Evolutionary conservation across 2,888 invertebrate species (phyloP).

Genomic region (Amphipoea lucens): DNA sequence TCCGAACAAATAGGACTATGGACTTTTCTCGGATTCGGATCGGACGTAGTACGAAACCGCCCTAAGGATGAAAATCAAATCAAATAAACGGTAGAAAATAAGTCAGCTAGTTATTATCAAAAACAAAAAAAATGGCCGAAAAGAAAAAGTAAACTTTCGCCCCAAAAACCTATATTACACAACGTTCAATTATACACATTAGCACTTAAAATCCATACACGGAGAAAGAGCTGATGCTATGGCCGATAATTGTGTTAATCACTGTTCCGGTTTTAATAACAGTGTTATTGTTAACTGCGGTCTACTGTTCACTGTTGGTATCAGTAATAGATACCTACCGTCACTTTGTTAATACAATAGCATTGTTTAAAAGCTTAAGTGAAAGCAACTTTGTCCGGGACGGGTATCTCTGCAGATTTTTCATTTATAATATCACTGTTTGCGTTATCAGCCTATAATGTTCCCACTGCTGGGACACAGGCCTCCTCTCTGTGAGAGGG

Average conservation of each 20-base stretch:
- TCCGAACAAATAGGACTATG: no score
- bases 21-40: no score
- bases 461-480: background rate
- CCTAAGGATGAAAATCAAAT: no score
- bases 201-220: slow-evolving; percentile 47
- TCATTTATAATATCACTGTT: background rate
- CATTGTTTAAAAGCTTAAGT: slow-evolving; percentile 7
- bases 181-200: slow-evolving; percentile 45
- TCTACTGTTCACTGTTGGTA: slow-evolving; percentile 10
- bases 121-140: slow-evolving; percentile 1
- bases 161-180: slow-evolving; percentile 64
- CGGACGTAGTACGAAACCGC: no score
- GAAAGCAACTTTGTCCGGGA: background rate
- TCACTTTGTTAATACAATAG: slow-evolving; percentile 10
- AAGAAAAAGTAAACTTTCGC: slow-evolving; percentile 47
- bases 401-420: background rate
- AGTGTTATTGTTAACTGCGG: slow-evolving; percentile 44
- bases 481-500: background rate
- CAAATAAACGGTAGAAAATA: no score
- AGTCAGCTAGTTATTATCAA: no score
- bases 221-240: slow-evolving; percentile 26
- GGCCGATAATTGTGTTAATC: slow-evolving; percentile 57
- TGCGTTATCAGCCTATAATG: background rate
- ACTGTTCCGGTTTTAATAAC: slow-evolving; percentile 52
- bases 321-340: background rate